Conservation (phyloP, 2,888 invertebrate species). For the Plebejus melissa region DNA sequence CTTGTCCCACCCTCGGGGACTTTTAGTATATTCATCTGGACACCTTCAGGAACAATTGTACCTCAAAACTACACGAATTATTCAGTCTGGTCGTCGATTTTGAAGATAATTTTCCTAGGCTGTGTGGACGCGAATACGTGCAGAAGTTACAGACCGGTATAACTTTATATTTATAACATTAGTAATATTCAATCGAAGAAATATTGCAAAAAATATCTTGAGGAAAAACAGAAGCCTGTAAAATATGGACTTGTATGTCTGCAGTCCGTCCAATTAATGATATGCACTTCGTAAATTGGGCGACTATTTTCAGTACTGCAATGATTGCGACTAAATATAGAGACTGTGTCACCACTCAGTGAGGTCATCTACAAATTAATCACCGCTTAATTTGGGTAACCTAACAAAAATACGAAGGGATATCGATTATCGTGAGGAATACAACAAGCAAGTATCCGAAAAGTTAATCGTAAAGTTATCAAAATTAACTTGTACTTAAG, state of each 20-base stretch:
- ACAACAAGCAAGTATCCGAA: not conserved
- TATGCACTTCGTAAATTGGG: not conserved
- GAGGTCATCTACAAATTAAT: not conserved
- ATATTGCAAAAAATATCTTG: not conserved
- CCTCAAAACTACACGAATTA: too few species aligned
- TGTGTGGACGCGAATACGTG: too few species aligned
- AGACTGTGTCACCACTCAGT: not conserved
- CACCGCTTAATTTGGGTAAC: not conserved
- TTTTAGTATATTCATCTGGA: too few species aligned
- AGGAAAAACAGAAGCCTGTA: not conserved
- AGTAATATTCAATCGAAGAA: too few species aligned
- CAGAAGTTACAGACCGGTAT: too few species aligned
- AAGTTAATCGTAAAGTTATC: too few species aligned
- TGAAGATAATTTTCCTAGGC: too few species aligned
- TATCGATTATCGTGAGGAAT: not conserved
- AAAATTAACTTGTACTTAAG: too few species aligned
- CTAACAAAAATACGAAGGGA: not conserved
- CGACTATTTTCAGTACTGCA: not conserved
- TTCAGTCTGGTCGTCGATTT: too few species aligned
- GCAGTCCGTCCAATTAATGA: not conserved
- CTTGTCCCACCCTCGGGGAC: too few species aligned
- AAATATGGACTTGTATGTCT: not conserved
- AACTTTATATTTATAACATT: too few species aligned
- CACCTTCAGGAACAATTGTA: too few species aligned
- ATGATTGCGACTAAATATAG: conserved; percentile 10